Percentiles rank a stretch among this genome's conserved stretches.
phyloP scores from a whole-genome alignment of 30 jellyfish, hydroid and myxozoan genomes.

The Aurelia coerulea region DNA sequence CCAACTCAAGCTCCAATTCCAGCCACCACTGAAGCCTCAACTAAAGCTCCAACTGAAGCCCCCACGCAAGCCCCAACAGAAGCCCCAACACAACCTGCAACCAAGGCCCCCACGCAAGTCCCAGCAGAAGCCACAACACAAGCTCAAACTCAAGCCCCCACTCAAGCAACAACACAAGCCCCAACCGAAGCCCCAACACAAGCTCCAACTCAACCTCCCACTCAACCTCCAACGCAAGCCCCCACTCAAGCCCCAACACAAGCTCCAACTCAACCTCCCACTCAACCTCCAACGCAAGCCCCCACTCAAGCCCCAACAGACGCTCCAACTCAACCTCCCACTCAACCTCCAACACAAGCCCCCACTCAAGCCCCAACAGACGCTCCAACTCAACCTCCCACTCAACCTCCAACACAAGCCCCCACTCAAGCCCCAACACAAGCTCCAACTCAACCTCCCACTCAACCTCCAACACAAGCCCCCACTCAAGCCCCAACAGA shows the following conservation, averaged over 20 bases:
- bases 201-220: neutral
- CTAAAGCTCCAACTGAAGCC: too few relatives aligned
- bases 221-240: neutral
- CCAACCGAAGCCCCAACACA: neutral
- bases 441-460: conserved; percentile 11
- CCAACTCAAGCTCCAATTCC: too few relatives aligned
- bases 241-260: conserved; percentile 5
- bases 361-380: conserved; percentile 18
- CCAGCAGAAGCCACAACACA: neutral
- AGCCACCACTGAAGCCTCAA: too few relatives aligned
- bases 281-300: neutral
- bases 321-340: conserved; percentile 1
- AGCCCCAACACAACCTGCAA: neutral
- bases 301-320: conserved; percentile 30
- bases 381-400: conserved; percentile 9
- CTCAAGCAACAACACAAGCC: neutral
- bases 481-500: neutral
- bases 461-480: neutral
- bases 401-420: neutral
- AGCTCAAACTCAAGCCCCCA: neutral
- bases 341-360: neutral
- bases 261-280: conserved; percentile 11
- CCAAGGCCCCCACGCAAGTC: neutral
- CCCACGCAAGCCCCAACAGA: neutral
- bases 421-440: conserved; percentile 8